phyloP scores from a whole-genome alignment of 2,113 vertebrate genomes.

The rat (Rattus norvegicus) region GRCr8 NC_086022.1:78748001-78748500 shows the following conservation, averaged over 20 bases:
- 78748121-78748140: fast-evolving
- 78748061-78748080: slow-evolving; percentile 53
- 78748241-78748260: neutral
- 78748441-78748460: no score
- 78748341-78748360: no score
- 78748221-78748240: neutral
- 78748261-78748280: neutral
- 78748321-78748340: fast-evolving
- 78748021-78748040: slow-evolving; percentile 86
- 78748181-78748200: fast-evolving
- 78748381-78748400: neutral
- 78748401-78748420: neutral
- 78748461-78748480: neutral
- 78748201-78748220: neutral
- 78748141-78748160: neutral
- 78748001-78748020: slow-evolving; percentile 87
- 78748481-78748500: neutral
- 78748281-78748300: fast-evolving
- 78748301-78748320: neutral
- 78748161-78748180: fast-evolving
- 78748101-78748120: neutral
- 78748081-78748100: fast-evolving
- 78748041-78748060: slow-evolving; percentile 73
- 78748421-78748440: neutral
- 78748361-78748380: neutral